Base-by-base conservation (phyloP, 37 sponge, comb jelly and placozoan species). In the Eunapius fragilis region DNA sequence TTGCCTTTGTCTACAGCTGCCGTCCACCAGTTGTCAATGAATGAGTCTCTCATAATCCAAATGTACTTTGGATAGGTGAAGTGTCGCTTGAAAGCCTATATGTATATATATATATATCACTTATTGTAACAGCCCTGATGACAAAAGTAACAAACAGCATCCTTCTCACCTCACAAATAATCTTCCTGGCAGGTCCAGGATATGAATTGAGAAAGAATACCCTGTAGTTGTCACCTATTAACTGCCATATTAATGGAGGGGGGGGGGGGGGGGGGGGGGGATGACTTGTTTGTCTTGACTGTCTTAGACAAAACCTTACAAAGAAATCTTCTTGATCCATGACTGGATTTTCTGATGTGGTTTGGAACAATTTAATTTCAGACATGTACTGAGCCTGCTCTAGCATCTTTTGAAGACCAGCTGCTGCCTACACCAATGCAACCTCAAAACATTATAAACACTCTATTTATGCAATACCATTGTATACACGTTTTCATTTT, bases 141-240 rank as follows among this genome's bases (percentile, higher is more conserved):
- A n/a, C n/a, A n/a, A n/a, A n/a, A n/a, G n/a, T n/a, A n/a, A n/a
- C n/a, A n/a, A n/a, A n/a, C n/a, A n/a, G n/a, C n/a, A n/a, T n/a
- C n/a, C n/a, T n/a, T n/a, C n/a, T n/a, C 58, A 58, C 85, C 85
- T 76, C 77, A 76, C 85, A 85, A 3, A 85, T 69, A 10, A 85
- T 58, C 25, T n/a, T 76, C 38, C 77, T 85, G 68, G 77, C 85
- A 36, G 31, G 32, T 25, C 9, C 22, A 28, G 77, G 77, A 70
- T 74, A 85, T 36, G 76, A 37, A 45, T 85, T 85, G 37, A 85
- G 25, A 36, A 85, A 76, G 38, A 85, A 77, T 27, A 85, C 77
- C 31, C 75, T 33, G 68, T 69, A 69, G 11, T 85, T 70, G 25
- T 58, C 58, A 58, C 1, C n/a, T n/a, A n/a, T n/a, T n/a, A n/a